These are phyloP conservation scores for Heliocidaris tuberculata DNA, from an alignment of 35 echinoderm and acorn worm genomes.

Conservation along the genomic window DNA sequence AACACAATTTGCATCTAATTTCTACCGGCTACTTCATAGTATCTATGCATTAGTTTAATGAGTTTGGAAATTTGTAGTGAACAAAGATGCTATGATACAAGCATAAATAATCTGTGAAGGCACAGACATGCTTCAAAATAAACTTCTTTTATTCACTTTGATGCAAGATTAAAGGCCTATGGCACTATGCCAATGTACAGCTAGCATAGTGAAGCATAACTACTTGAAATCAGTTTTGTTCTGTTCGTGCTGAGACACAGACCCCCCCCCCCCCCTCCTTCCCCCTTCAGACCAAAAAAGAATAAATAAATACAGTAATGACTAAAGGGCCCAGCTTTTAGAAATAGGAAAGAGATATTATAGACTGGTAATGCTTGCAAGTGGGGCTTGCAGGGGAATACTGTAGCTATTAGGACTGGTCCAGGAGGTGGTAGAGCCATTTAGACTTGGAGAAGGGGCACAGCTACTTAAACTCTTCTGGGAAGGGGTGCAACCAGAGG, in stretches of 20 bases:
- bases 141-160: no score
- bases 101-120: no score
- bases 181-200: no score
- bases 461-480: neutral
- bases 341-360: neutral
- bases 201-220: neutral
- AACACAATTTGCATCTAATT: no score
- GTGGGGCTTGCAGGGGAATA: neutral
- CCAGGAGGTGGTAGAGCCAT: neutral
- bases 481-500: neutral
- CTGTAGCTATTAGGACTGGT: neutral
- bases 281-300: neutral
- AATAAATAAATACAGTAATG: conserved; percentile 4
- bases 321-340: neutral
- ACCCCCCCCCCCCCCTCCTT: neutral
- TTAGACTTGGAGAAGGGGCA: neutral
- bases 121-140: no score
- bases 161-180: no score
- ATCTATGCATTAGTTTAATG: no score
- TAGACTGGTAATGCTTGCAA: neutral
- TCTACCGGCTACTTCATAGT: no score
- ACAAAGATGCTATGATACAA: no score
- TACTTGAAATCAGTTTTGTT: neutral
- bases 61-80: no score
- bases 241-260: no score